phyloP scores from a whole-genome alignment of 2,888 invertebrate genomes.

The Ornithoptera alexandrae region DNA sequence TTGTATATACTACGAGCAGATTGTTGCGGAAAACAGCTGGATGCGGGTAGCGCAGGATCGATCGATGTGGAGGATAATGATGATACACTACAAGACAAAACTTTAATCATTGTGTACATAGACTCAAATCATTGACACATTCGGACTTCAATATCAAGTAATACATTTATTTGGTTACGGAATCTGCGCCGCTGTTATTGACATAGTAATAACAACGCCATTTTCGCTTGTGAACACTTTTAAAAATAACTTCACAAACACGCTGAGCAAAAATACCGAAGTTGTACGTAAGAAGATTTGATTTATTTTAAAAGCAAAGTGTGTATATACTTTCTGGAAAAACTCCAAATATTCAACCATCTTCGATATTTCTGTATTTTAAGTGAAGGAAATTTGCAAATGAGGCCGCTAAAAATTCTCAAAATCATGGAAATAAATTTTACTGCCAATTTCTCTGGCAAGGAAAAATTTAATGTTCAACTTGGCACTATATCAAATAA shows the following conservation, averaged over 20 bases:
- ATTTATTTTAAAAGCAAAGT: conserved; percentile 25
- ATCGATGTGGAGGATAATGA: too few species aligned
- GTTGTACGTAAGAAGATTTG: conserved; percentile 17
- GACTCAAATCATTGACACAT: too few species aligned
- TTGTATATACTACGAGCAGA: too few species aligned
- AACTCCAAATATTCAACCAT: conserved; percentile 16
- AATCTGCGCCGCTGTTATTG: too few species aligned
- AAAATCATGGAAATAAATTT: conserved; percentile 7
- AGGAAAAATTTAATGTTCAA: too few species aligned
- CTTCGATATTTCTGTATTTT: conserved; percentile 25
- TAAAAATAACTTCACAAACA: conserved; percentile 10
- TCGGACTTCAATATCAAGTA: too few species aligned
- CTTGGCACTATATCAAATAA: too few species aligned
- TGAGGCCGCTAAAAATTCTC: conserved; percentile 1
- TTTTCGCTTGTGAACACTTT: conserved; percentile 5
- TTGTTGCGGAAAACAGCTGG: too few species aligned
- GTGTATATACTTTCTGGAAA: conserved; percentile 19
- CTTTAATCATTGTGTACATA: too few species aligned
- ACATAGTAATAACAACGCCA: neutral
- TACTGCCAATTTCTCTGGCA: conserved; percentile 8
- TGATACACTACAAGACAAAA: too few species aligned
- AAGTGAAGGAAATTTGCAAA: conserved; percentile 23
- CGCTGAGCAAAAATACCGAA: conserved; percentile 17
- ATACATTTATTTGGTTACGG: too few species aligned
- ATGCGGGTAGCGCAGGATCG: too few species aligned